These are phyloP conservation scores for Lipophrys pholis DNA, from an alignment of 2,113 vertebrate genomes.

Conservation along the genomic window DNA sequence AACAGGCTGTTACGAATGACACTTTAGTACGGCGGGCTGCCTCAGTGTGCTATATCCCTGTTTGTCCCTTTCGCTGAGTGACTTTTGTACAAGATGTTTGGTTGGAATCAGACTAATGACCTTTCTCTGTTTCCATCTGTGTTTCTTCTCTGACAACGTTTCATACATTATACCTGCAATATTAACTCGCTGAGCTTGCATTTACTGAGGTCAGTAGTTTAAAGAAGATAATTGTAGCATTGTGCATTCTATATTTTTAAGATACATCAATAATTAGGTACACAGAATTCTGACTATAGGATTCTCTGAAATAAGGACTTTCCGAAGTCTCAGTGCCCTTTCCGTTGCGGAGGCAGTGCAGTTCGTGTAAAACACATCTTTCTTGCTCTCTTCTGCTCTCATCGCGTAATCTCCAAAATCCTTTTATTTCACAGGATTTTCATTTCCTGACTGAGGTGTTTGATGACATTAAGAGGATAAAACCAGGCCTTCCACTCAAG, in stretches of 20 bases:
- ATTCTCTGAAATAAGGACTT: background rate
- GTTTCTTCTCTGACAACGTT: background rate
- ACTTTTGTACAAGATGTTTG: constrained; percentile 5
- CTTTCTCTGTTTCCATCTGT: background rate
- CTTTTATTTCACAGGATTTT: constrained; percentile 58
- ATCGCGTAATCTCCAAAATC: constrained; percentile 52
- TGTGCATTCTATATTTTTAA: too few species aligned
- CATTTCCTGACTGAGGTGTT: constrained; percentile 57
- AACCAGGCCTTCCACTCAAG: constrained; percentile 1
- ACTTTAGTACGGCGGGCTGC: constrained; percentile 35
- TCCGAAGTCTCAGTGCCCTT: background rate
- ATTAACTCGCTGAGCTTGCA: constrained; percentile 7
- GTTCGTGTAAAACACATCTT: constrained; percentile 8
- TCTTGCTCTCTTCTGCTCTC: background rate
- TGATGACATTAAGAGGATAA: constrained; percentile 51
- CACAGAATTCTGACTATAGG: too few species aligned
- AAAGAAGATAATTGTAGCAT: constrained; percentile 1
- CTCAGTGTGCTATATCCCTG: constrained; percentile 20
- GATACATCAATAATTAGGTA: background rate
- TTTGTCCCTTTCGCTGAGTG: constrained; percentile 42
- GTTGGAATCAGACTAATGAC: constrained; percentile 40
- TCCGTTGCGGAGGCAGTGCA: background rate
- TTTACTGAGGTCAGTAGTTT: background rate
- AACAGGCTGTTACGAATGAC: constrained; percentile 51
- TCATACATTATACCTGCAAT: background rate